These are phyloP conservation scores for Heliconius congener DNA, from an alignment of 1,140 invertebrate genomes.

Conservation along the genomic window DNA sequence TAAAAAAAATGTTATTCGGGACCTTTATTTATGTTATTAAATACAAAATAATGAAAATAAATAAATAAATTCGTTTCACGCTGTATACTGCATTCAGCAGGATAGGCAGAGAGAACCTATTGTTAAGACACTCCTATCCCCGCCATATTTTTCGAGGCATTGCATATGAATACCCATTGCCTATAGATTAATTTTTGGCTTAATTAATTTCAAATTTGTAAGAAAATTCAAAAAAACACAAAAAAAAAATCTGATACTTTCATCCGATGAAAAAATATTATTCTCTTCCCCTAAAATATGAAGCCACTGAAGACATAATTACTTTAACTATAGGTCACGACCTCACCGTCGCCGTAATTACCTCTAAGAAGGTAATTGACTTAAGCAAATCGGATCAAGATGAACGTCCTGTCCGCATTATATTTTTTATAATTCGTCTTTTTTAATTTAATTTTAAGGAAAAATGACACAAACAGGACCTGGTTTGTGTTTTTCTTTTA, in stretches of 20 bases:
- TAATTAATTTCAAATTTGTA: too few species aligned
- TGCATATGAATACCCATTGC: too few species aligned
- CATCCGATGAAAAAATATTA: background rate
- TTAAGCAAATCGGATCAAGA: conserved; percentile 27
- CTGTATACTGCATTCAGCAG: too few species aligned
- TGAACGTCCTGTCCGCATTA: conserved; percentile 2
- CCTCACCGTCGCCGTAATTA: conserved; percentile 18
- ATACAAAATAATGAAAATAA: too few species aligned
- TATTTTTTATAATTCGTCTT: background rate
- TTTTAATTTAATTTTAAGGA: background rate
- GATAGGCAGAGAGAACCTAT: too few species aligned
- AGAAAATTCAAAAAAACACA: background rate
- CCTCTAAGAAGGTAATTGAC: conserved; percentile 24
- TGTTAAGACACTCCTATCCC: too few species aligned
- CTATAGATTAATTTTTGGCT: too few species aligned
- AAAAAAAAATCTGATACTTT: background rate
- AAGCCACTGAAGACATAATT: conserved; percentile 5
- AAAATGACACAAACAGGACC: background rate
- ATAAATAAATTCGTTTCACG: too few species aligned
- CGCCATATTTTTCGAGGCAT: too few species aligned
- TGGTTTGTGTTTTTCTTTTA: background rate
- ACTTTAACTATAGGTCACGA: conserved; percentile 13
- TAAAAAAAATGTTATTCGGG: too few species aligned
- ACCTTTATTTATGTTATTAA: too few species aligned
- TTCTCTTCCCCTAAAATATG: conserved; percentile 1